Evolutionary conservation across 1,140 invertebrate genomes (phyloP).

Genomic region (Harpegnathos saltator): DNA sequence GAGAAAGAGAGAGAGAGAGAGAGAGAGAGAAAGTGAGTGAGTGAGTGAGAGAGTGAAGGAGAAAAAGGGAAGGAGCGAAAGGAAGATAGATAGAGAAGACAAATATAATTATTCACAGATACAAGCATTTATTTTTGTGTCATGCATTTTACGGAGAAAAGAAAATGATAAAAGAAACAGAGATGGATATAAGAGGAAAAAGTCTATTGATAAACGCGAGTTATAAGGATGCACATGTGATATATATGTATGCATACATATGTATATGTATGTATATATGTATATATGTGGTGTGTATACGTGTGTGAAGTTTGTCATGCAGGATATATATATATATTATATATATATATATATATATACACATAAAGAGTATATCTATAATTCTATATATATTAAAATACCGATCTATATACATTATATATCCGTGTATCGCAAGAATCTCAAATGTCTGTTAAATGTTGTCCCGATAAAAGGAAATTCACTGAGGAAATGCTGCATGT

Average conservation of each 20-base stretch:
- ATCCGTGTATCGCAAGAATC: conserved; percentile 75
- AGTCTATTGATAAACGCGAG: conserved; percentile 63
- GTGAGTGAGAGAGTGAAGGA: conserved; percentile 47
- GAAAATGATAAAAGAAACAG: conserved; percentile 39
- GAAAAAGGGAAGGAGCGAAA: conserved; percentile 41
- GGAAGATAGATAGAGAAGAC: conserved; percentile 33
- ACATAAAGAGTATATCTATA: conserved; percentile 22
- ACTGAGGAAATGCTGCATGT: conserved; percentile 59
- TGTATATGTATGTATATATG: conserved; percentile 35
- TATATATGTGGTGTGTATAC: conserved; percentile 63
- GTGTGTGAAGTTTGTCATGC: conserved; percentile 14
- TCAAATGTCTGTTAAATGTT: conserved; percentile 76
- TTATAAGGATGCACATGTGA: conserved; percentile 48
- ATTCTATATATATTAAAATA: conserved; percentile 52
- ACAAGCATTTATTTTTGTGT: conserved; percentile 86
- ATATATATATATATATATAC: conserved; percentile 53
- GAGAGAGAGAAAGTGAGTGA: conserved; percentile 14
- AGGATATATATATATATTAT: conserved; percentile 55
- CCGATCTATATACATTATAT: conserved; percentile 64
- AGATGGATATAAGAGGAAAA: conserved; percentile 57
- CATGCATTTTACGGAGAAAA: conserved; percentile 83
- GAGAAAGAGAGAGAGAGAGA: conserved; percentile 53
- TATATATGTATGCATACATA: conserved; percentile 41
- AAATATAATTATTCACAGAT: conserved; percentile 73
- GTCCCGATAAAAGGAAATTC: conserved; percentile 73